These are phyloP conservation scores for Anser cygnoides DNA, from an alignment of 2,113 vertebrate species.

Conservation along the genomic window DNA sequence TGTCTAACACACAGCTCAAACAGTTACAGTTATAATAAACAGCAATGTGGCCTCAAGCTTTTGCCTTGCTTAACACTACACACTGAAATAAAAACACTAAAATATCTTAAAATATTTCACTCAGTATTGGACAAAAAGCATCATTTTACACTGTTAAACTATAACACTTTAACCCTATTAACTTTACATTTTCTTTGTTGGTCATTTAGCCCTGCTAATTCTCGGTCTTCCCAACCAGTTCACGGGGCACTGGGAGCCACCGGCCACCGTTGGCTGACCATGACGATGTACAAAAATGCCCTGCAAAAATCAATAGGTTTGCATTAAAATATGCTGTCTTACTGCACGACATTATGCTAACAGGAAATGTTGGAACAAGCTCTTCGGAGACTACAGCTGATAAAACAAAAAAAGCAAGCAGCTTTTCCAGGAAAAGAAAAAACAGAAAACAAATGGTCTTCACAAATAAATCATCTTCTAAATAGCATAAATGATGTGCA, in stretches of 20 bases:
- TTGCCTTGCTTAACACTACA: not conserved
- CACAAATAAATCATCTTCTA: not conserved
- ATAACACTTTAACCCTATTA: not conserved
- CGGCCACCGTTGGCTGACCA: not conserved
- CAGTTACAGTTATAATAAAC: fast-evolving
- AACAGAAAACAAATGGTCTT: not conserved
- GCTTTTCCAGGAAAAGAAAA: not conserved
- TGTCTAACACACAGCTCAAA: not conserved
- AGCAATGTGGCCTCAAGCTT: not conserved
- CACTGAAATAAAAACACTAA: not conserved
- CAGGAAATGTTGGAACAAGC: not conserved
- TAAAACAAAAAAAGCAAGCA: not conserved
- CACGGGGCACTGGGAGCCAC: not conserved
- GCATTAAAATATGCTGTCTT: not conserved
- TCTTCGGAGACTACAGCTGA: not conserved
- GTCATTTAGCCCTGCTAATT: not conserved
- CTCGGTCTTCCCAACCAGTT: not conserved
- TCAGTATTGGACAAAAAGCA: not conserved
- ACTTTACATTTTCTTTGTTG: not conserved
- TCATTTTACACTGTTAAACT: not conserved
- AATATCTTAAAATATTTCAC: not conserved
- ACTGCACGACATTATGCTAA: not conserved
- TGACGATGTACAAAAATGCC: not conserved
- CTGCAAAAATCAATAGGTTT: not conserved
- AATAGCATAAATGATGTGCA: not conserved